Conservation (phyloP, 2,888 invertebrate species). For the Lampropteryx suffumata region DNA sequence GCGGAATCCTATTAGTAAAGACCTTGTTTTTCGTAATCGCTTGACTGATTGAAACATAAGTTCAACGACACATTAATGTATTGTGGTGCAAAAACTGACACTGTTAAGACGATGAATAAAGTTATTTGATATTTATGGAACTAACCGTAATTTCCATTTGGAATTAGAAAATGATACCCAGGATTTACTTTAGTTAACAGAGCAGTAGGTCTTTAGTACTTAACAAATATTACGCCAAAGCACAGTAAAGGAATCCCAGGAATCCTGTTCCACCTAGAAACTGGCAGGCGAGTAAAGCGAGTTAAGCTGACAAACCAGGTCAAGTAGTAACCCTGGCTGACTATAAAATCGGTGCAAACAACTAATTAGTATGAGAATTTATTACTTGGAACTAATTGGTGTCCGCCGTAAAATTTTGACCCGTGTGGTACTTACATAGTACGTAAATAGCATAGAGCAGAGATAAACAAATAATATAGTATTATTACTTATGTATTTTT, state of each 20-base stretch:
- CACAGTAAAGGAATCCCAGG: conserved; percentile 29
- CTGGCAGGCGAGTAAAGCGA: conserved; percentile 33
- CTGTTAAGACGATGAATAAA: neutral
- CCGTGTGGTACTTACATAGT: conserved; percentile 11
- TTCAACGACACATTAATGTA: conserved; percentile 24
- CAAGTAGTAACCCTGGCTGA: conserved; percentile 38
- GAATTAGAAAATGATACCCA: too few relatives aligned
- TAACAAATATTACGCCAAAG: conserved; percentile 1
- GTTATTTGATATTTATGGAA: too few relatives aligned
- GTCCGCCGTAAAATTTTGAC: conserved; percentile 41
- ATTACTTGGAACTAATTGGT: conserved; percentile 52
- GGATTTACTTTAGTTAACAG: too few relatives aligned
- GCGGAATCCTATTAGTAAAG: conserved; percentile 30
- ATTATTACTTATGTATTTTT: too few relatives aligned
- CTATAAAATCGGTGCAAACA: conserved; percentile 46
- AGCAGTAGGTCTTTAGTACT: too few relatives aligned
- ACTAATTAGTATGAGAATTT: conserved; percentile 51
- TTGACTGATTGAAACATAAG: conserved; percentile 17
- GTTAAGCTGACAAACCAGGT: conserved; percentile 41
- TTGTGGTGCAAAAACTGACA: conserved; percentile 21
- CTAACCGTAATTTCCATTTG: too few relatives aligned
- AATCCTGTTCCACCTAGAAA: conserved; percentile 33
- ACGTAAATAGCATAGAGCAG: neutral
- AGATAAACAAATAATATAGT: neutral
- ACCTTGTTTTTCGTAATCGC: conserved; percentile 22